Conservation (phyloP, 1,140 invertebrate genomes). For the Drosophila nasuta region DNA sequence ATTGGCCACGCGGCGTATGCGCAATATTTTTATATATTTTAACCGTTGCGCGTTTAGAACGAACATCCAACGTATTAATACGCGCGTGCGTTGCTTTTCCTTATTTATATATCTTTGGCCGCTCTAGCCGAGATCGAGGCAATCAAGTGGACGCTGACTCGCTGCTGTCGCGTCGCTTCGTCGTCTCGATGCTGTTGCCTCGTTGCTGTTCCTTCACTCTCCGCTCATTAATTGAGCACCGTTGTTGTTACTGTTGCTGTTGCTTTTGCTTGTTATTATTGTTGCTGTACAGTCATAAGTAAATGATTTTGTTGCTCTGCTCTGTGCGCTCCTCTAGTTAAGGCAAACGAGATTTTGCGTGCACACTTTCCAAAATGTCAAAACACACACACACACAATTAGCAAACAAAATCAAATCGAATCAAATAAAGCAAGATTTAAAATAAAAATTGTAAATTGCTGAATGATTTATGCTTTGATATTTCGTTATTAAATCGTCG, state of each 20-base stretch:
- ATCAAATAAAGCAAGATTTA: slow-evolving; percentile 7
- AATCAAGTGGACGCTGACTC: slow-evolving; percentile 72
- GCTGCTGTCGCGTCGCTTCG: slow-evolving; percentile 30
- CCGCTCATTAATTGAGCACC: slow-evolving; percentile 49
- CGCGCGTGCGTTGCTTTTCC: slow-evolving; percentile 81
- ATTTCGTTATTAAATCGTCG: slow-evolving; percentile 10
- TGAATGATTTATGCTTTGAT: not conserved
- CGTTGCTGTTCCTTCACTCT: slow-evolving; percentile 7
- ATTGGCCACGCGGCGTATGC: slow-evolving; percentile 31
- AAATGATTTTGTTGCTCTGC: slow-evolving; percentile 38
- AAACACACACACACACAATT: slow-evolving; percentile 43
- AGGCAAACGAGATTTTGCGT: slow-evolving; percentile 73
- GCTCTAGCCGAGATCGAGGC: slow-evolving; percentile 75
- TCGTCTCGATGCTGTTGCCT: slow-evolving; percentile 7
- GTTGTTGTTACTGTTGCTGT: slow-evolving; percentile 45
- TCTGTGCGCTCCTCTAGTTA: slow-evolving; percentile 51
- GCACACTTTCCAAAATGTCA: slow-evolving; percentile 77
- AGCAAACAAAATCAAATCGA: slow-evolving; percentile 41
- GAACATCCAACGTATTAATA: slow-evolving; percentile 72
- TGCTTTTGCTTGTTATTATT: slow-evolving; percentile 5
- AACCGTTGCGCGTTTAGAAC: slow-evolving; percentile 63
- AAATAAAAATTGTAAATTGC: slow-evolving; percentile 27
- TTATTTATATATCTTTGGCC: slow-evolving; percentile 77
- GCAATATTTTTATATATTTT: slow-evolving; percentile 17
- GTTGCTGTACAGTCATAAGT: slow-evolving; percentile 46